Evolutionary conservation across 2,113 vertebrate species (phyloP).

Genomic region (Sarotherodon lohbergeri): DNA sequence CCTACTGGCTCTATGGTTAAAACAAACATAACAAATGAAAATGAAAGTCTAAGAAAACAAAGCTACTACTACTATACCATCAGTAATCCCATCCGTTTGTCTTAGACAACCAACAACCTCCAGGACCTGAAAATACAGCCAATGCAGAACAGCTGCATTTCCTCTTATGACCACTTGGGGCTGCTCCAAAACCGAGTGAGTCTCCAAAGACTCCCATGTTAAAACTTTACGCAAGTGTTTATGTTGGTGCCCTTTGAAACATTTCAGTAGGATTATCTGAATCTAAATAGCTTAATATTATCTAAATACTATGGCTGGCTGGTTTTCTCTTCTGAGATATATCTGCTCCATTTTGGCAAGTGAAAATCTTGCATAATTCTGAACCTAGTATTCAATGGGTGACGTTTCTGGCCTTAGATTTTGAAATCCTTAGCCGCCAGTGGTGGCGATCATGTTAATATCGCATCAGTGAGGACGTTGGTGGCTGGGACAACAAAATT

Average conservation of each 20-base stretch:
- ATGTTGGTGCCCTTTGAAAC: neutral
- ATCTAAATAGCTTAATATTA: neutral
- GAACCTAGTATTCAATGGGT: neutral
- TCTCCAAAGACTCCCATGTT: neutral
- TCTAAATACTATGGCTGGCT: neutral
- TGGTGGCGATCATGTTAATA: neutral
- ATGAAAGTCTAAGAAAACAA: neutral
- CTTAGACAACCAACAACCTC: neutral
- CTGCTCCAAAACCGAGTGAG: neutral
- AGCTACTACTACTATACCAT: neutral
- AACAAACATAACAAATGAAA: neutral
- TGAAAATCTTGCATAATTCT: neutral
- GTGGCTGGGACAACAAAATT: neutral
- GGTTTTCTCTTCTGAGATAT: neutral
- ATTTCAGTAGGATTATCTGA: neutral
- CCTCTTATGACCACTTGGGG: neutral
- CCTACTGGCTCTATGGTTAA: neutral
- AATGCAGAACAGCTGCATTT: neutral
- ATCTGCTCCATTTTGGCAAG: neutral
- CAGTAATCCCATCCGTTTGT: neutral
- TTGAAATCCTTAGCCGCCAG: neutral
- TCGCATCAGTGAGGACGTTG: neutral
- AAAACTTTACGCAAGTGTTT: neutral
- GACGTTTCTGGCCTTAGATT: neutral
- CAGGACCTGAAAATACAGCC: neutral